Conservation (phyloP, 2,888 invertebrate species). For the Orthosia incerta region DNA sequence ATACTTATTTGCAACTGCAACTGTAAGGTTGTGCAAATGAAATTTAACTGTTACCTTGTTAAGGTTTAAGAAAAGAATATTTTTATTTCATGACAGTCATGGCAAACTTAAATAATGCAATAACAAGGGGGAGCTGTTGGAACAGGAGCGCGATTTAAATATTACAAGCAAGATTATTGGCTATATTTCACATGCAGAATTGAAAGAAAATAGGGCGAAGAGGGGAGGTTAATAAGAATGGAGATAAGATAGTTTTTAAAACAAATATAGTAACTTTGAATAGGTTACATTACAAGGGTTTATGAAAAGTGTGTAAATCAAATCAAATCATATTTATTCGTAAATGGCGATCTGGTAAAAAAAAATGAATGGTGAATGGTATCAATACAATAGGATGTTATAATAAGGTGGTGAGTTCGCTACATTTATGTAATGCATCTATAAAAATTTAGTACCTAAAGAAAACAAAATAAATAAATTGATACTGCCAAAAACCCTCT, state of each 20-base stretch:
- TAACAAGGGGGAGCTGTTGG: conserved; percentile 71
- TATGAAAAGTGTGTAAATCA: neutral
- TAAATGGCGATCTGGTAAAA: too few species aligned
- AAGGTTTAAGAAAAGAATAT: conserved; percentile 64
- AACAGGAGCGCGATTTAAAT: conserved; percentile 77
- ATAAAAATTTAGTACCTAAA: neutral
- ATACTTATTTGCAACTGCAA: conserved; percentile 80
- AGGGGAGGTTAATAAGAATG: conserved; percentile 20
- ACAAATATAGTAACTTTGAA: neutral
- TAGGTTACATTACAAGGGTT: neutral
- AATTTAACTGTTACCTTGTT: conserved; percentile 79
- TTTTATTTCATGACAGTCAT: conserved; percentile 60
- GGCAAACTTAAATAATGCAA: conserved; percentile 69
- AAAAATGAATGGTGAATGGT: too few species aligned
- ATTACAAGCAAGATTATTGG: conserved; percentile 73
- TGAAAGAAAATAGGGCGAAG: conserved; percentile 29
- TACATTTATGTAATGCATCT: neutral
- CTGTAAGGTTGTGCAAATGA: conserved; percentile 74
- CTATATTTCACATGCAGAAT: conserved; percentile 50
- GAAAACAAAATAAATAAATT: neutral
- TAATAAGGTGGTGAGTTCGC: too few species aligned
- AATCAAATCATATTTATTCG: too few species aligned
- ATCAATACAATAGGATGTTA: too few species aligned
- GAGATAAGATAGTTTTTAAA: conserved; percentile 19
- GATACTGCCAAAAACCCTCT: neutral